Conservation (phyloP, 2,888 invertebrate genomes). For the Acleris emargana region DNA sequence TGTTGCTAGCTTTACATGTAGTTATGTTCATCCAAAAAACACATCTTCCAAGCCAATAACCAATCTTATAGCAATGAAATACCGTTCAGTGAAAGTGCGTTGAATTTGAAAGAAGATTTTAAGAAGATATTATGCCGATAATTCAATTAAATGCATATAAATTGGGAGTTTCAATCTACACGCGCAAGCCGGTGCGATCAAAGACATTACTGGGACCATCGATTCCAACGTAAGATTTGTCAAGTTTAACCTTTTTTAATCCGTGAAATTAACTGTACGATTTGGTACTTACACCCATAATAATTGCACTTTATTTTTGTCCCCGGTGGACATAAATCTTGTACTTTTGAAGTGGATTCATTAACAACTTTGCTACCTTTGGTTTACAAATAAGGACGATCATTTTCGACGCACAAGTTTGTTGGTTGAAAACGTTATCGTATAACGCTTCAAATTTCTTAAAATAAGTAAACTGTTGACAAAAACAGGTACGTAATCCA, state of each 20-base stretch:
- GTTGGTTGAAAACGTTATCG: constrained; percentile 9
- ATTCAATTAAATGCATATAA: constrained; percentile 7
- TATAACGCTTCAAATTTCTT: background rate
- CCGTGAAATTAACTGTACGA: constrained; percentile 19
- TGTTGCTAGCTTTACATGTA: no score
- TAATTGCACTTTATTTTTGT: constrained; percentile 14
- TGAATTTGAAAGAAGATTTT: no score
- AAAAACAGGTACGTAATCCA: constrained; percentile 23
- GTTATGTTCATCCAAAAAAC: no score
- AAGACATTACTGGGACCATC: constrained; percentile 44
- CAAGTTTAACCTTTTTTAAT: constrained; percentile 23
- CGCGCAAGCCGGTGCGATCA: constrained; percentile 40
- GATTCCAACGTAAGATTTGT: constrained; percentile 39
- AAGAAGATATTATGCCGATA: no score
- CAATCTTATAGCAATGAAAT: no score
- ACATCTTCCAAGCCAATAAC: no score
- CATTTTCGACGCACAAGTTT: background rate
- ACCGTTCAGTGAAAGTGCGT: no score
- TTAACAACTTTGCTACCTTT: background rate
- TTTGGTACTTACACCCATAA: constrained; percentile 11
- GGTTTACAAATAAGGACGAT: background rate
- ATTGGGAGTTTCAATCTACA: constrained; percentile 17
- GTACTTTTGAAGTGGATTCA: background rate
- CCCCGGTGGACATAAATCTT: background rate
- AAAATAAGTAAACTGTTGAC: constrained; percentile 12